Percentiles rank a stretch among this genome's conserved stretches.
phyloP scores from a whole-genome alignment of 2,888 invertebrate genomes.

The Noctua janthina region DNA sequence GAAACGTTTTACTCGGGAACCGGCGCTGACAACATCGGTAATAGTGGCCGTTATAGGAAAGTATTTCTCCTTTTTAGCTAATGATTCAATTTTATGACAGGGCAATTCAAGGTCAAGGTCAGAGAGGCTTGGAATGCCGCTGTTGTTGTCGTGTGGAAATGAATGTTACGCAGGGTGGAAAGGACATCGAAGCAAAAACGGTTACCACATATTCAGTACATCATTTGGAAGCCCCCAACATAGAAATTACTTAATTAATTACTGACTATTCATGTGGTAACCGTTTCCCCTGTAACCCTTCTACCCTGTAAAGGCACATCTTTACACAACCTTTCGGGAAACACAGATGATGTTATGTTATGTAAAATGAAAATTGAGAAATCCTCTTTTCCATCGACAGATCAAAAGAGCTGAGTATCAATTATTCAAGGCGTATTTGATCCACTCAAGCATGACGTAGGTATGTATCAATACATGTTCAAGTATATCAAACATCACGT shows the following conservation, averaged over 20 bases:
- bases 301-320: background rate
- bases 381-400: conserved; percentile 1
- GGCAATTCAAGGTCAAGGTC: conserved; percentile 34
- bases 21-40: conserved; percentile 50
- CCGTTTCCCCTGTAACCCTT: background rate
- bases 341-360: background rate
- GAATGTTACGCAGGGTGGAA: background rate
- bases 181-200: accelerated
- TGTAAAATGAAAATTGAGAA: background rate
- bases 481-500: conserved; percentile 56
- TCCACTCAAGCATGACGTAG: background rate
- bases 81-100: conserved; percentile 58
- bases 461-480: conserved; percentile 17
- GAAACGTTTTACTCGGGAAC: conserved; percentile 61
- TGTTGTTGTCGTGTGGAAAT: conserved; percentile 13
- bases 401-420: background rate
- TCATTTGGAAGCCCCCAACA: too few species aligned
- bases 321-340: background rate
- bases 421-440: conserved; percentile 20
- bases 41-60: conserved; percentile 52
- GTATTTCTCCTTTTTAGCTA: conserved; percentile 59
- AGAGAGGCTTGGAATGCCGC: background rate
- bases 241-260: too few species aligned
- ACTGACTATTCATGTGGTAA: background rate
- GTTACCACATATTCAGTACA: background rate